Evolutionary conservation across 2,113 vertebrate species (phyloP).

Genomic region (Leptosomus discolor): DNA sequence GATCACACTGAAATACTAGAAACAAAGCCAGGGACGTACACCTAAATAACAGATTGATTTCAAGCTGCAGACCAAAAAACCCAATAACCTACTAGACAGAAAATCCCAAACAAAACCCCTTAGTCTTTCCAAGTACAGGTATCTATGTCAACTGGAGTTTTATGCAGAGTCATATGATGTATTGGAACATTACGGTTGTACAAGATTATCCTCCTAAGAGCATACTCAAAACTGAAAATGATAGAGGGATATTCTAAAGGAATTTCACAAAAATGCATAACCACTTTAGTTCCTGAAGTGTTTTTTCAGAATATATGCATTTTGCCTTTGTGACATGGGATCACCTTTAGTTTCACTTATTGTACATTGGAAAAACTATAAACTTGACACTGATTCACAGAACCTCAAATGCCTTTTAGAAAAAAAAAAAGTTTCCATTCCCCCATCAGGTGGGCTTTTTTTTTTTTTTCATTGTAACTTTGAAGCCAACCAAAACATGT

Average conservation of each 20-base stretch:
- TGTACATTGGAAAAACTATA: neutral
- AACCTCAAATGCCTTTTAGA: conserved; percentile 37
- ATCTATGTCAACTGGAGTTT: neutral
- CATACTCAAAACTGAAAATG: neutral
- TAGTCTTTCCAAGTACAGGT: neutral
- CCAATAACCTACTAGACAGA: neutral
- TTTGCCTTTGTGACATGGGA: neutral
- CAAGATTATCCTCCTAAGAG: neutral
- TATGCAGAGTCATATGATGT: neutral
- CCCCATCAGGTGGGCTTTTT: conserved; percentile 24
- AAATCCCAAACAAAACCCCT: neutral
- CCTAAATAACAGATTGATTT: neutral
- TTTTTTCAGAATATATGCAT: neutral
- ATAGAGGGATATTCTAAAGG: neutral
- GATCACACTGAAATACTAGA: neutral
- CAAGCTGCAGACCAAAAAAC: neutral
- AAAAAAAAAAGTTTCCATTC: conserved; percentile 1
- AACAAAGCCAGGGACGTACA: neutral
- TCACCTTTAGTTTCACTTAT: neutral
- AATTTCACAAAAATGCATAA: neutral
- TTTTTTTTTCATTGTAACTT: neutral
- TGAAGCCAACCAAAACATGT: conserved; percentile 52
- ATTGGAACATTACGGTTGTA: neutral
- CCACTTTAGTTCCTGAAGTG: neutral
- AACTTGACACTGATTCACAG: conserved; percentile 9